Conservation (phyloP, 2,888 invertebrate genomes). For the Acanthoscelides obtectus region DNA sequence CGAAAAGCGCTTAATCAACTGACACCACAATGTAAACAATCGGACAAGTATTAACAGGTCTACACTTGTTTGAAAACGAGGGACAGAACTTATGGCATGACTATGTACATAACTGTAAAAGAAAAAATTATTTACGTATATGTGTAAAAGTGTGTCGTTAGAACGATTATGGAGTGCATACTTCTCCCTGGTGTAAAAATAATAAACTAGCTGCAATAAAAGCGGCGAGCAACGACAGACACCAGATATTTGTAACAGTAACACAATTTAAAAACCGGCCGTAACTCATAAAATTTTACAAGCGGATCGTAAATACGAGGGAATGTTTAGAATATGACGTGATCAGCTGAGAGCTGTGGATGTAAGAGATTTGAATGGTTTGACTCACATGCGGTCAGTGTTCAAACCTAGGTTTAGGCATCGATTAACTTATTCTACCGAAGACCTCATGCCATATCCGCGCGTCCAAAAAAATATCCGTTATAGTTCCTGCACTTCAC, state of each 20-base stretch:
- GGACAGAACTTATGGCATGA: too few relatives aligned
- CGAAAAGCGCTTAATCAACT: too few relatives aligned
- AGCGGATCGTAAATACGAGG: not conserved
- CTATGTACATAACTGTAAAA: not conserved
- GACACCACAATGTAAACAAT: too few relatives aligned
- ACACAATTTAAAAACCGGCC: not conserved
- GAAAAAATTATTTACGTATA: not conserved
- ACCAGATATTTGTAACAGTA: not conserved
- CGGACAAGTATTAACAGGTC: too few relatives aligned
- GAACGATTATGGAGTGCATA: not conserved
- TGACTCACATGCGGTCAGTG: too few relatives aligned
- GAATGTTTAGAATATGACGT: not conserved
- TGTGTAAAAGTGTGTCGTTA: not conserved
- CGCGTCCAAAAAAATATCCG: too few relatives aligned
- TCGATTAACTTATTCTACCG: too few relatives aligned
- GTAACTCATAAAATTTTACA: not conserved
- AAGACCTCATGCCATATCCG: too few relatives aligned
- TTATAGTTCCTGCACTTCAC: too few relatives aligned
- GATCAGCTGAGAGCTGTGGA: not conserved
- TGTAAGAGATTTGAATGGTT: too few relatives aligned
- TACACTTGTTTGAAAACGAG: too few relatives aligned
- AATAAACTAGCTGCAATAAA: not conserved
- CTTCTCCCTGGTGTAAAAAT: not conserved
- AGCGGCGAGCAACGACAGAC: not conserved
- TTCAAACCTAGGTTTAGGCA: too few relatives aligned